Evolutionary conservation across 2,797 vertebrate species (phyloP), one percentile per base, ranked within the genome.

Genomic region (Amblyraja radiata): DNA sequence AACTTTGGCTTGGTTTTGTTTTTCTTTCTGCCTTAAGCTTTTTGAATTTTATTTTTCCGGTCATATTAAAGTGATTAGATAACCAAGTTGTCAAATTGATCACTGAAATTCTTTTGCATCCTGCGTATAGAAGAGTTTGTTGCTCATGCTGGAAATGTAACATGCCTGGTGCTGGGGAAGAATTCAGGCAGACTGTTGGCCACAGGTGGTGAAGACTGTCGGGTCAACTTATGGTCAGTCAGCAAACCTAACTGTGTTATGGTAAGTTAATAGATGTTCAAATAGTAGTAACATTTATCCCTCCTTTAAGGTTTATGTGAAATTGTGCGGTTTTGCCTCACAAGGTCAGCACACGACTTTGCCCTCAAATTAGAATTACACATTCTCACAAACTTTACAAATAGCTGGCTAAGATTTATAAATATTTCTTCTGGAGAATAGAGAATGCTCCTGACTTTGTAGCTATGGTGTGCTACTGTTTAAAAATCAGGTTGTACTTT

Each of bases 231-330:
- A 94, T 99, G 98, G 98, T 97, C 98, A 0, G 97, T 99, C 93
- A 99, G 96, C 97, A 99, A 99, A 95, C 97, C 98, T 93, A 99
- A 98, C 97, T 99, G 98, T 95, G 97, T 99, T 95, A 99, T 99
- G 98, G 99, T 99, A 96, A 97, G 93, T 32, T 8, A 28, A 10
- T 54, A 18, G 25, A 54, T 46, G 14, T 11, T 58, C 18, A 58
- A 21, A 32, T 1, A 21, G 61, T 65, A 16, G 63, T 88, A 88
- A 6, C n/a, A 58, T 84, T 84, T 84, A 39, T n/a, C 54, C 1
- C 13, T 13, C 54, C 25, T 10, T 28, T 16, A 13, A 32, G 6
- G n/a, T 21, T 63, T 36, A 63, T 65, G 9, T 68, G 6, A 36
- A 65, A 65, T 88, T 8, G 54, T 10, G 54, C 61, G 61, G 54